These are phyloP conservation scores for Drosophila colorata DNA, from an alignment of 2,888 invertebrate genomes.

Conservation along the genomic window DNA sequence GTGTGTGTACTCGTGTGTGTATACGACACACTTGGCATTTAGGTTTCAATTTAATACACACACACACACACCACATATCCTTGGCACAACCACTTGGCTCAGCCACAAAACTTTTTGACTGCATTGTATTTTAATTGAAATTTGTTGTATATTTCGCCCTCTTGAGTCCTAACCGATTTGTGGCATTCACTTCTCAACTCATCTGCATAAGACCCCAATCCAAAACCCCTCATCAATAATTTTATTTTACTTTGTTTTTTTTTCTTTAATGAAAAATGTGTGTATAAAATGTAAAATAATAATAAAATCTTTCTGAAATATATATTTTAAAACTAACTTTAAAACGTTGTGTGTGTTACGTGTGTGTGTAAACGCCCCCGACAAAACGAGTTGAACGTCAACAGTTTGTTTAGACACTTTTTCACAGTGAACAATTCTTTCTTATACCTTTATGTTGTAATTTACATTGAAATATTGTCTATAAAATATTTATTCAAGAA, in stretches of 20 bases:
- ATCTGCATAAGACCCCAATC: conserved; percentile 39
- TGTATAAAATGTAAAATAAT: conserved; percentile 44
- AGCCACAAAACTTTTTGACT: conserved; percentile 71
- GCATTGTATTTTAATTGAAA: conserved; percentile 73
- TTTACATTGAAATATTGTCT: conserved; percentile 71
- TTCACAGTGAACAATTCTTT: conserved; percentile 33
- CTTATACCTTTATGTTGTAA: conserved; percentile 69
- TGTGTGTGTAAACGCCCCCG: conserved; percentile 7
- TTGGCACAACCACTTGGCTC: conserved; percentile 45
- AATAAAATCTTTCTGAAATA: conserved; percentile 24
- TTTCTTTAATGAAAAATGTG: conserved; percentile 17
- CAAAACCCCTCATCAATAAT: conserved; percentile 11
- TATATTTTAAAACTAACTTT: conserved; percentile 31
- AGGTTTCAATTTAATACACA: conserved; percentile 20
- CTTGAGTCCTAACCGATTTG: conserved; percentile 54
- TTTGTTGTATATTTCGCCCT: conserved; percentile 50
- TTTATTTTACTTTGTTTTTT: conserved; percentile 19
- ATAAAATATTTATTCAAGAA: conserved; percentile 71
- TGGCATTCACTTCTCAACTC: conserved; percentile 54
- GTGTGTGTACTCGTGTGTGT: conserved; percentile 18
- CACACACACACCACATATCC: conserved; percentile 2
- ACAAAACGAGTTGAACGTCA: conserved; percentile 46
- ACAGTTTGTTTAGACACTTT: conserved; percentile 48
- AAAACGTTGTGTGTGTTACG: conserved; percentile 15
- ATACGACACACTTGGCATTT: conserved; percentile 54